Percentiles rank a stretch among this genome's conserved stretches.
Conservation (phyloP, 2,797 vertebrate genomes). For the Epinephelus awoara region DNA sequence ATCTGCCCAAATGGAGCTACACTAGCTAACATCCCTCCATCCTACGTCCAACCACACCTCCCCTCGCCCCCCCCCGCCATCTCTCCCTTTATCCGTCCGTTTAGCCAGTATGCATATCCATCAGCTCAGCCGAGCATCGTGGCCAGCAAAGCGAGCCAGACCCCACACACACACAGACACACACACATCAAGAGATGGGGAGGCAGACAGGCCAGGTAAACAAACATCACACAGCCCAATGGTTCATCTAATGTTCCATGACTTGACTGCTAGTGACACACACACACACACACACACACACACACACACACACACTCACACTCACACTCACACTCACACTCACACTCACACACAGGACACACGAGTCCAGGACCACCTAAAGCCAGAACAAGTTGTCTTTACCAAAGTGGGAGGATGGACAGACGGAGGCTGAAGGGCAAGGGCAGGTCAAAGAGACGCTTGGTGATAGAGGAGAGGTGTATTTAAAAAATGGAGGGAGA, state of each 20-base stretch:
- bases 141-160: slow-evolving; percentile 79
- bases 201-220: slow-evolving; percentile 83
- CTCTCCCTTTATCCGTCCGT: slow-evolving; percentile 74
- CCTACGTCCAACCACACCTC: slow-evolving; percentile 51
- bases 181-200: slow-evolving; percentile 50
- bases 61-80: slow-evolving; percentile 47
- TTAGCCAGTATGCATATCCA: slow-evolving; percentile 84
- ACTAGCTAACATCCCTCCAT: slow-evolving; percentile 65
- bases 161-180: slow-evolving; percentile 30
- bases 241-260: slow-evolving; percentile 82
- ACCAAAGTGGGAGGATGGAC: slow-evolving; percentile 62
- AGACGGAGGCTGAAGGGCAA: slow-evolving; percentile 55
- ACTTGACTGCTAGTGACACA: slow-evolving; percentile 71
- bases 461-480: slow-evolving; percentile 49
- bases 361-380: slow-evolving; percentile 42
- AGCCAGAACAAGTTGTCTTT: slow-evolving; percentile 71
- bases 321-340: slow-evolving; percentile 10
- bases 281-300: slow-evolving; percentile 29
- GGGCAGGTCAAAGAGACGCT: slow-evolving; percentile 70
- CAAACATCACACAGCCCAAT: slow-evolving; percentile 86
- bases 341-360: slow-evolving; percentile 22
- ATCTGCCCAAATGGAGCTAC: slow-evolving; percentile 82
- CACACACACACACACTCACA: slow-evolving; percentile 12
- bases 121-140: slow-evolving; percentile 79
- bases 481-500: slow-evolving; percentile 41